Conservation (phyloP, 2,888 invertebrate genomes). For the Biston betularia region DNA sequence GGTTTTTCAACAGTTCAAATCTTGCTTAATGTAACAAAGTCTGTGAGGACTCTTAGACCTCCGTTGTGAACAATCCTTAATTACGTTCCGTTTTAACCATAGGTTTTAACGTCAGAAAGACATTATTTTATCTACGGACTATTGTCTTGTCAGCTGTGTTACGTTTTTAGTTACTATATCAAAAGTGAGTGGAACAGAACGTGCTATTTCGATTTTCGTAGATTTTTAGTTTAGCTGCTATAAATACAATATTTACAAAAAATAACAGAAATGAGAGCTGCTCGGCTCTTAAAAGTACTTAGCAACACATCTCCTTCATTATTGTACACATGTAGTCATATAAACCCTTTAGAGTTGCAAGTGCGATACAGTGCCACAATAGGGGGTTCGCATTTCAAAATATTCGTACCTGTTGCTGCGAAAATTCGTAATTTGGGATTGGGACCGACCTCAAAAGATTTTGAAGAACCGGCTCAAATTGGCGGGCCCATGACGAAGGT, state of each 20-base stretch:
- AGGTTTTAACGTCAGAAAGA: too few species aligned
- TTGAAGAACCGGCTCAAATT: slow-evolving; percentile 69
- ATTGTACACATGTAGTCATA: slow-evolving; percentile 57
- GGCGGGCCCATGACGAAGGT: slow-evolving; percentile 86
- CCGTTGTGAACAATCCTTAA: neutral
- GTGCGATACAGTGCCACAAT: slow-evolving; percentile 69
- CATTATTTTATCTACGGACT: too few species aligned
- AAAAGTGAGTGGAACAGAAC: slow-evolving; percentile 1
- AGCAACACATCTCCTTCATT: slow-evolving; percentile 51
- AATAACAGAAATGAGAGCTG: slow-evolving; percentile 66
- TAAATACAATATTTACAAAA: neutral
- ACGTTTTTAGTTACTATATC: too few species aligned
- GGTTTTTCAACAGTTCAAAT: too few species aligned
- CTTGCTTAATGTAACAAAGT: too few species aligned
- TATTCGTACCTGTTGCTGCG: slow-evolving; percentile 55
- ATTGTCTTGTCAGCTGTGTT: too few species aligned
- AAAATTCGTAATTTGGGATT: slow-evolving; percentile 71
- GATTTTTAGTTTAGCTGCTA: neutral
- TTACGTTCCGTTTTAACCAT: too few species aligned
- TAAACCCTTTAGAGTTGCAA: slow-evolving; percentile 59
- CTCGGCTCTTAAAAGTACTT: slow-evolving; percentile 59
- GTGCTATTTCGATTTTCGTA: neutral
- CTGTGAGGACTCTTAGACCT: too few species aligned
- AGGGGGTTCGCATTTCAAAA: slow-evolving; percentile 57
- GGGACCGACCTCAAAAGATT: slow-evolving; percentile 79